Evolutionary conservation across 2,113 vertebrate species (phyloP), one percentile per base, ranked within the genome.

Genomic region (Panthera leo): DNA sequence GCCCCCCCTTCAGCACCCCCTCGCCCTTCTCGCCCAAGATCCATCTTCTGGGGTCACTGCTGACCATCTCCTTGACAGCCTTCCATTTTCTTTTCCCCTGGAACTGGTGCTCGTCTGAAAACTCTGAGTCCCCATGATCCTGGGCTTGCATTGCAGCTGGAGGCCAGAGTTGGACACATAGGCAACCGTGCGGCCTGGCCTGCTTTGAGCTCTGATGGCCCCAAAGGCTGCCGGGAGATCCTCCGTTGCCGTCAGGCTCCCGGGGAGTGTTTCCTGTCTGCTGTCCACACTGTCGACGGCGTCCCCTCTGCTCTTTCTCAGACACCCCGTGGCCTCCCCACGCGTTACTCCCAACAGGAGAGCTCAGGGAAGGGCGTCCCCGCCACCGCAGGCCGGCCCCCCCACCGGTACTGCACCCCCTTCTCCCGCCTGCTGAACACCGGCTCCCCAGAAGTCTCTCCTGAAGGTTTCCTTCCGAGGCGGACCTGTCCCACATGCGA

Each of bases 401-500:
- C n/a, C 42, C 13, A 2, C 29, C 42, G n/a, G 68, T 3, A 6
- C 68, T 2, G 68, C 68, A 70, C 7, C 34, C 34, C 68, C 65
- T n/a, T 9, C 68, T 1, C 16, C 27, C 29, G 2, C 29, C 71
- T 25, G 71, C 5, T 7, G 31, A 31, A 68, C 34, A 15, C 34
- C 67, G 7, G 34, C 16, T 45, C 45, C 55, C 55, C 18, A 2
- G 10, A 23, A 25, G 70, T 12, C 36, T 10, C 36, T 19, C 34
- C n/a, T 55, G 53, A 55, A 16, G 53, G 18, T 9, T 15, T n/a
- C 1, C 29, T 16, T 58, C 67, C 67, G 16, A 19, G 68, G 34
- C 0, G 7, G 16, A 8, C 9, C 5, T 9, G 34, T 36, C 65
- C 7, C 4, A 5, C 11, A 0, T 3, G 36, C 10, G 5, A 1